phyloP scores from a whole-genome alignment of 1,140 invertebrate genomes.

The Physella acuta region DNA sequence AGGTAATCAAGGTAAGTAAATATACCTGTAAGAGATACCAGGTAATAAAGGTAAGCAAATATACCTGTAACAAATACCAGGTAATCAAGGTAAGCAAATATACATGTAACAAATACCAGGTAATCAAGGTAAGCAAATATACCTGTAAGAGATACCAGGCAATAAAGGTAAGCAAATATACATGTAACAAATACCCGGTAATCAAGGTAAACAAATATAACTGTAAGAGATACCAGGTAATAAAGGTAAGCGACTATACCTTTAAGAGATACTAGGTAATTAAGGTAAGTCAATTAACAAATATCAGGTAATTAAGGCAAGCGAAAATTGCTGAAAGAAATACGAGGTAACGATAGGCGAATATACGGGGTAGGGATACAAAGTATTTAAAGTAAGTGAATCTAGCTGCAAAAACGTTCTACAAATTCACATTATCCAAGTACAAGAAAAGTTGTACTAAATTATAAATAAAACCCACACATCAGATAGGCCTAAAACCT shows the following conservation, averaged over 20 bases:
- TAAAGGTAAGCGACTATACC: background rate
- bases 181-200: background rate
- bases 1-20: no score
- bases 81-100: slow-evolving; percentile 1
- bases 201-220: background rate
- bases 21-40: slow-evolving; percentile 86
- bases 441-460: no score
- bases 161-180: slow-evolving; percentile 6
- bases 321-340: background rate
- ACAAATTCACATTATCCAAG: no score
- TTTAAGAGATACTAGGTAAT: background rate
- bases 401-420: no score
- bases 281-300: background rate
- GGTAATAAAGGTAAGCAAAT: slow-evolving; percentile 98
- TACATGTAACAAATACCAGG: slow-evolving; percentile 87
- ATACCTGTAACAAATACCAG: slow-evolving; percentile 89
- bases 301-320: background rate
- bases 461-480: no score
- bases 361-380: no score
- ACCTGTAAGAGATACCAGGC: no score
- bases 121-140: slow-evolving; percentile 99
- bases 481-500: no score
- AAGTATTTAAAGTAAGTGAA: no score
- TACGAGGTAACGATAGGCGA: background rate
- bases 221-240: background rate